Evolutionary conservation across 2,888 invertebrate species (phyloP).

Genomic region (Aelia acuminata): DNA sequence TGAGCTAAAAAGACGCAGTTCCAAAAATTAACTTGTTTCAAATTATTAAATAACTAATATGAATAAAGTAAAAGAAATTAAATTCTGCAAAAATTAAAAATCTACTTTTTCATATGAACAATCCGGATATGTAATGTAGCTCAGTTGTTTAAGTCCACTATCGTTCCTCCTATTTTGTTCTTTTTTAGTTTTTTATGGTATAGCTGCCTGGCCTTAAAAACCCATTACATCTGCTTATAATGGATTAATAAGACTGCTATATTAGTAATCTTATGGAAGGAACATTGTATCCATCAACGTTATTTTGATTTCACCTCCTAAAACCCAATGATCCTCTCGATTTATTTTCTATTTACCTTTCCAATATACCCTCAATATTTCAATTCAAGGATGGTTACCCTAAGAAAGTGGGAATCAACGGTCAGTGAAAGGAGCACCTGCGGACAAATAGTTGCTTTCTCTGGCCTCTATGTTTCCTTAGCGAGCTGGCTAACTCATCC

Average conservation of each 20-base stretch:
- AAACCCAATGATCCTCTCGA: neutral
- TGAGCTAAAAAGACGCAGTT: too few species aligned
- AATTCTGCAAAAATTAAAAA: too few species aligned
- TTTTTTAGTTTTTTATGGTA: too few species aligned
- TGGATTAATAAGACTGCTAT: neutral
- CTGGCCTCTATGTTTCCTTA: slow-evolving; percentile 11
- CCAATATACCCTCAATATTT: neutral
- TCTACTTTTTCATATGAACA: too few species aligned
- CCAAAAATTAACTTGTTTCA: too few species aligned
- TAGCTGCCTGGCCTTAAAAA: too few species aligned
- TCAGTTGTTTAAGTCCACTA: too few species aligned
- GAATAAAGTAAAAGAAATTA: too few species aligned
- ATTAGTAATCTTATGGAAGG: neutral
- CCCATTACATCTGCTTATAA: neutral
- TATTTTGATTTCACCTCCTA: neutral
- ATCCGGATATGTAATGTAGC: too few species aligned
- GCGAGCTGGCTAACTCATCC: neutral
- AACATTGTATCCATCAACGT: neutral
- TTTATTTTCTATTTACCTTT: neutral
- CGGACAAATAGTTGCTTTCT: slow-evolving; percentile 40
- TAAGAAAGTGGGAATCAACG: slow-evolving; percentile 23
- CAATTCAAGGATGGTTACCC: neutral
- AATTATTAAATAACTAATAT: too few species aligned
- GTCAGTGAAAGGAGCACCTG: slow-evolving; percentile 48
- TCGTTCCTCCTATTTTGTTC: too few species aligned